phyloP scores from a whole-genome alignment of 2,797 vertebrate species.

The Rhabdomys pumilio region DNA sequence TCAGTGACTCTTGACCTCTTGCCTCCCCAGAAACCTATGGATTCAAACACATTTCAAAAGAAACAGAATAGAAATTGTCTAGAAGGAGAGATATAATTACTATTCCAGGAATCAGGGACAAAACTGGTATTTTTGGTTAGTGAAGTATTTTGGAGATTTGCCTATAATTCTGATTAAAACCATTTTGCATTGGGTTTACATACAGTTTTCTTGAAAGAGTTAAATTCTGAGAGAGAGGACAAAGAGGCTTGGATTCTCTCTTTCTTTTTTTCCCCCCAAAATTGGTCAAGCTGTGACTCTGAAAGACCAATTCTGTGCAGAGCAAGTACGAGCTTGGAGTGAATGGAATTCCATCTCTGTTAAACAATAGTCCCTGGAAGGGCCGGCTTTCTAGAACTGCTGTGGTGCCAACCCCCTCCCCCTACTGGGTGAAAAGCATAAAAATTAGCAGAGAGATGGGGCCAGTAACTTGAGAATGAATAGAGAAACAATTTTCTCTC shows the following conservation, averaged over 20 bases:
- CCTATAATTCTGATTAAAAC: background rate
- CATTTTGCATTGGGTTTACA: background rate
- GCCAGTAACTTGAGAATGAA: constrained; percentile 67
- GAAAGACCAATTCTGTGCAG: constrained; percentile 3
- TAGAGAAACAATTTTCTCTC: constrained; percentile 12
- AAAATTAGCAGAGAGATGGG: constrained; percentile 51
- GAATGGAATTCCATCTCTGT: constrained; percentile 64
- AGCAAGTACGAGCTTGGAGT: constrained; percentile 1
- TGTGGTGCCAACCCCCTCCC: background rate
- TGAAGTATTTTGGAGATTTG: background rate
- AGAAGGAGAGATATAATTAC: background rate
- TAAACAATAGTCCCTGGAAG: constrained; percentile 37
- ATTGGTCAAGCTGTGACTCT: background rate
- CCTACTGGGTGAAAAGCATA: background rate
- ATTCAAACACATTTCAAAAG: background rate
- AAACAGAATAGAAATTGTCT: background rate
- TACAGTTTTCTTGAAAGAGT: constrained; percentile 55
- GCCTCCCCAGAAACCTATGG: background rate
- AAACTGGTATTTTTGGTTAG: background rate
- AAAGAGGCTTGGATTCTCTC: background rate
- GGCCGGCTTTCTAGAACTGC: constrained; percentile 38
- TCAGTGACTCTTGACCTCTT: background rate
- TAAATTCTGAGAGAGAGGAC: constrained; percentile 26
- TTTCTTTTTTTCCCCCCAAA: background rate
- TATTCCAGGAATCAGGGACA: background rate